A percentile compares a stretch with the other conserved stretches of the same genome.
Conservation (phyloP, 2,797 vertebrate species). For the Leptodactylus fallax region DNA sequence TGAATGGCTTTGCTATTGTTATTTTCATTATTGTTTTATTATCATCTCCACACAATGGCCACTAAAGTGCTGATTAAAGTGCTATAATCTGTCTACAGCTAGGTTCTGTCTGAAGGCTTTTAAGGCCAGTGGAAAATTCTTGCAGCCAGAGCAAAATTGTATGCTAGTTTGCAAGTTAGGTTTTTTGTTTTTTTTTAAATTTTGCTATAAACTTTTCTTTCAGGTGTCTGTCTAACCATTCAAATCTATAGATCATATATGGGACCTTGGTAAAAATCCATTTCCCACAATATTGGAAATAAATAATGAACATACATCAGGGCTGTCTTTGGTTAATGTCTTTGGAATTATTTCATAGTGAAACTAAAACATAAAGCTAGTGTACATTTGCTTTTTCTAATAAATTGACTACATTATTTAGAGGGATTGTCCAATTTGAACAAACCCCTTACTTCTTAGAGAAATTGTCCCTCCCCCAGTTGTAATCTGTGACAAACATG, state of each 20-base stretch:
- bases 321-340: neutral
- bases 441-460: too few relatives aligned
- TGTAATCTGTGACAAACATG: too few relatives aligned
- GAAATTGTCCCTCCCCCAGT: too few relatives aligned
- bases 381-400: too few relatives aligned
- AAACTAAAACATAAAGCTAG: neutral
- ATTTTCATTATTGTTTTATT: conserved; percentile 42
- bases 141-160: neutral
- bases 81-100: neutral
- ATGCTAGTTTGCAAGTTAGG: neutral
- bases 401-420: too few relatives aligned
- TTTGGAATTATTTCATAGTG: neutral
- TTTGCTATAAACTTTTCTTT: neutral
- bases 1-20: neutral
- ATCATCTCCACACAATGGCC: neutral
- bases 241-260: too few relatives aligned
- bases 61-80: conserved; percentile 12
- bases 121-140: neutral
- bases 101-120: neutral
- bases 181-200: neutral
- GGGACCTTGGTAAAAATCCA: too few relatives aligned
- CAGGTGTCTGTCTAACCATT: neutral
- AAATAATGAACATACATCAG: neutral
- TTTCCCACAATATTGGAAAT: too few relatives aligned
- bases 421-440: too few relatives aligned